Conservation (phyloP, 2,888 invertebrate species). For the Rapana venosa region DNA sequence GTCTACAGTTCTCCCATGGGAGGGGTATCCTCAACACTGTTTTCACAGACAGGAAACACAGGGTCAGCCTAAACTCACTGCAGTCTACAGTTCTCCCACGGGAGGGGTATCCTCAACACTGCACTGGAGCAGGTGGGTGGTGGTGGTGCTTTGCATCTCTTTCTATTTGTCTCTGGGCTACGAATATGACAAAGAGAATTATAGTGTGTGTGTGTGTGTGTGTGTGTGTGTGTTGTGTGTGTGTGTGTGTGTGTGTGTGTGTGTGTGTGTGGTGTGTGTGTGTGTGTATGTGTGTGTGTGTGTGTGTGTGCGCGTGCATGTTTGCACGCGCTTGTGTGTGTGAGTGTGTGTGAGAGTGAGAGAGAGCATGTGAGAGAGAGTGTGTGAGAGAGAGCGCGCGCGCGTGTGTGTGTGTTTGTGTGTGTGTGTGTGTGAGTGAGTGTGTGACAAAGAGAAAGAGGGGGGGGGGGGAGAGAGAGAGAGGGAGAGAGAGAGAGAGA, state of each 20-base stretch:
- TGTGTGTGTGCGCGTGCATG: not conserved
- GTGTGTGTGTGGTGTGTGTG: not conserved
- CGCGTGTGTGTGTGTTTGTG: not conserved
- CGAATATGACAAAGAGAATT: too few species aligned
- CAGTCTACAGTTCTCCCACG: too few species aligned
- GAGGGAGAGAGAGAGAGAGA: not conserved
- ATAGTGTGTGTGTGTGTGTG: not conserved
- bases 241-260: not conserved
- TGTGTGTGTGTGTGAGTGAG: not conserved
- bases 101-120: not conserved
- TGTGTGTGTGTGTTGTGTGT: not conserved
- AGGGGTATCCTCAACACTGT: not conserved
- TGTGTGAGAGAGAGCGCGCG: not conserved
- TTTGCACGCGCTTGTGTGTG: not conserved
- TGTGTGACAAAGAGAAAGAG: too few species aligned
- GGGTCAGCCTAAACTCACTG: too few species aligned
- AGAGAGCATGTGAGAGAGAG: too few species aligned
- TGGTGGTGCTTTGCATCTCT: not conserved
- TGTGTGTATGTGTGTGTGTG: not conserved
- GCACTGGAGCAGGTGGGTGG: not conserved
- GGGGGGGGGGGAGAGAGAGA: not conserved
- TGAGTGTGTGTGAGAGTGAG: not conserved
- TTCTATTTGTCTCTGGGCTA: too few species aligned
- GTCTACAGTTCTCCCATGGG: too few species aligned
- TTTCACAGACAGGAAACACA: too few species aligned